These are phyloP conservation scores for Steinernema scapterisci DNA, from an alignment of 2,888 invertebrate species.

Conservation along the genomic window DNA sequence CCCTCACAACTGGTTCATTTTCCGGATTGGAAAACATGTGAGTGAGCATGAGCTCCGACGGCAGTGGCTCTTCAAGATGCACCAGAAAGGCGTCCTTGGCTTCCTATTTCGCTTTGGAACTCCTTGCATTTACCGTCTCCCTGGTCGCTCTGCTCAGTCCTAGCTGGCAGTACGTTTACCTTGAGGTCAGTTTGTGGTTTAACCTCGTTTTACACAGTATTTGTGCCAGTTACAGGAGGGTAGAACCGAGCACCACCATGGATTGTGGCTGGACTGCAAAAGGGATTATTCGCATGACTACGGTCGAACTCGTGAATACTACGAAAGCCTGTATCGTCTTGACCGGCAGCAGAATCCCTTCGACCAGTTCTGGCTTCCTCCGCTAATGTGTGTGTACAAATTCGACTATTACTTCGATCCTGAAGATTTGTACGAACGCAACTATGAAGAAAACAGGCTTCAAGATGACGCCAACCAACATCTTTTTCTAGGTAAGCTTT, in stretches of 20 bases:
- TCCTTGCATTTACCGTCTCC: constrained; percentile 58
- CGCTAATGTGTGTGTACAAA: constrained; percentile 65
- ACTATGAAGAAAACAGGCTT: constrained; percentile 66
- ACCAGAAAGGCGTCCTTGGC: constrained; percentile 39
- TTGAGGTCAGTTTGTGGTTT: constrained; percentile 51
- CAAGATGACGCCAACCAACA: constrained; percentile 67
- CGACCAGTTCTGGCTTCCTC: constrained; percentile 61
- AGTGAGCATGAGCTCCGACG: constrained; percentile 28
- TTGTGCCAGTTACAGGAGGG: constrained; percentile 51
- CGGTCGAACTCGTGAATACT: constrained; percentile 63
- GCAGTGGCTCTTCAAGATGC: constrained; percentile 28
- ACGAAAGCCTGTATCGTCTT: constrained; percentile 60
- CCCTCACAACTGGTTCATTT: not conserved
- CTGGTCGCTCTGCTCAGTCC: constrained; percentile 61
- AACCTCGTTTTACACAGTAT: constrained; percentile 14
- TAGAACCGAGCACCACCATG: constrained; percentile 66
- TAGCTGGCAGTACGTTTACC: constrained; percentile 64
- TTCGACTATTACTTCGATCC: constrained; percentile 67
- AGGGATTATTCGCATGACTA: constrained; percentile 66
- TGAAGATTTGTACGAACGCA: constrained; percentile 66
- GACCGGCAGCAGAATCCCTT: constrained; percentile 65
- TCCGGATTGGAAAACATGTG: constrained; percentile 5
- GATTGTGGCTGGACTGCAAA: constrained; percentile 66
- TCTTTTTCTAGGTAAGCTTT: constrained; percentile 58
- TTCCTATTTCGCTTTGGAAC: constrained; percentile 55